Conservation (phyloP, 2,888 invertebrate genomes). For the Acanthosepion esculentum region DNA sequence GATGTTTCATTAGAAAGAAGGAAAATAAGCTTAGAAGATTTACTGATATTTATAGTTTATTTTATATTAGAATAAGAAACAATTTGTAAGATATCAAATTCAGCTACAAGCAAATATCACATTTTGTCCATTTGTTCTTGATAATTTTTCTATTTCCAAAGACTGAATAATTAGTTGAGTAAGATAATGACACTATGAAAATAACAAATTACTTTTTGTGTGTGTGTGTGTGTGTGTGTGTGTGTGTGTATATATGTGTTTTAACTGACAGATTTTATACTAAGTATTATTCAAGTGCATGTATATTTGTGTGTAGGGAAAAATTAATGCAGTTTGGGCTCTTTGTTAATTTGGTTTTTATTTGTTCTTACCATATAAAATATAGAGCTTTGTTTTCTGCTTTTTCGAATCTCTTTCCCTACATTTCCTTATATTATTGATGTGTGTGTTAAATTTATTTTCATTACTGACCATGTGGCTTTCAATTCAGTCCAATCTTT, state of each 20-base stretch:
- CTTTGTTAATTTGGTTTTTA: not conserved
- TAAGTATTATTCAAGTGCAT: not conserved
- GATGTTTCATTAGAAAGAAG: slow-evolving; percentile 14
- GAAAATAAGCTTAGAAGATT: not conserved
- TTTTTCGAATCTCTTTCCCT: not conserved
- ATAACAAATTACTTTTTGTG: not conserved
- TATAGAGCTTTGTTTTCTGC: not conserved
- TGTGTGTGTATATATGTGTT: not conserved
- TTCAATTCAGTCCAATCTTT: slow-evolving; percentile 20
- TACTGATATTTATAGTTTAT: not conserved
- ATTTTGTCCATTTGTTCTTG: not conserved
- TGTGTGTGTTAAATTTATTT: not conserved
- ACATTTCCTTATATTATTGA: not conserved
- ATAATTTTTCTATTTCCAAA: not conserved
- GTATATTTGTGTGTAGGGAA: not conserved
- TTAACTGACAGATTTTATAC: not conserved
- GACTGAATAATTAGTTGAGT: not conserved
- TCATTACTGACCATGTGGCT: not conserved
- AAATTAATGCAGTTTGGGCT: not conserved
- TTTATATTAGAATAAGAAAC: not conserved
- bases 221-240: not conserved
- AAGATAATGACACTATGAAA: not conserved
- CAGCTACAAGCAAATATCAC: not conserved
- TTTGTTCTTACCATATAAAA: not conserved
- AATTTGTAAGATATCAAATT: not conserved